Conservation (phyloP, 2,888 invertebrate genomes). For the Hofmannophila pseudospretella region DNA sequence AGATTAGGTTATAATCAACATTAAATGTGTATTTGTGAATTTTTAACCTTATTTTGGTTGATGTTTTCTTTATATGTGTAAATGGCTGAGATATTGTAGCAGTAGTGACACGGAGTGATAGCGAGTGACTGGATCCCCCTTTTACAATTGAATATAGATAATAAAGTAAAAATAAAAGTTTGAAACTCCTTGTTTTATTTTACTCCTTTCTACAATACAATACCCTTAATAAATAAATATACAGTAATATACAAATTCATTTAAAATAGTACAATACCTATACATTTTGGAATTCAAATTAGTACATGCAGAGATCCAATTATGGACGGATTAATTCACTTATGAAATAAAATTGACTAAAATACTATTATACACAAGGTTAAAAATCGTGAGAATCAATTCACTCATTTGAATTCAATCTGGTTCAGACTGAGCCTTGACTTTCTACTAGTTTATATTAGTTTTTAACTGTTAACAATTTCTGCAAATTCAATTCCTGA, state of each 20-base stretch:
- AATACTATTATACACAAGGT: not conserved
- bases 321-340: conserved; percentile 6
- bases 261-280: conserved; percentile 16
- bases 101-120: conserved; percentile 71
- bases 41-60: conserved; percentile 71
- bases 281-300: not conserved
- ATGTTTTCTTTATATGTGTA: conserved; percentile 74
- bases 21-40: conserved; percentile 78
- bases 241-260: conserved; percentile 48
- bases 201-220: conserved; percentile 17
- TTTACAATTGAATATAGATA: conserved; percentile 77
- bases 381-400: no score
- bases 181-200: conserved; percentile 57
- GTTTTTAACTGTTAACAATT: no score
- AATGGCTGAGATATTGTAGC: conserved; percentile 72
- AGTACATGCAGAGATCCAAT: conserved; percentile 1
- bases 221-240: conserved; percentile 37
- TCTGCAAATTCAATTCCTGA: no score
- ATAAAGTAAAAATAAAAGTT: conserved; percentile 68
- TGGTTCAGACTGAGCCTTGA: no score
- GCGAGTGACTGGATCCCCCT: conserved; percentile 71
- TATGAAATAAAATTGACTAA: no score
- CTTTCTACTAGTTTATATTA: no score
- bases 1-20: conserved; percentile 70
- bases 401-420: no score